These are phyloP conservation scores for Phoronis australis DNA, from an alignment of 2,888 invertebrate species.

Conservation along the genomic window DNA sequence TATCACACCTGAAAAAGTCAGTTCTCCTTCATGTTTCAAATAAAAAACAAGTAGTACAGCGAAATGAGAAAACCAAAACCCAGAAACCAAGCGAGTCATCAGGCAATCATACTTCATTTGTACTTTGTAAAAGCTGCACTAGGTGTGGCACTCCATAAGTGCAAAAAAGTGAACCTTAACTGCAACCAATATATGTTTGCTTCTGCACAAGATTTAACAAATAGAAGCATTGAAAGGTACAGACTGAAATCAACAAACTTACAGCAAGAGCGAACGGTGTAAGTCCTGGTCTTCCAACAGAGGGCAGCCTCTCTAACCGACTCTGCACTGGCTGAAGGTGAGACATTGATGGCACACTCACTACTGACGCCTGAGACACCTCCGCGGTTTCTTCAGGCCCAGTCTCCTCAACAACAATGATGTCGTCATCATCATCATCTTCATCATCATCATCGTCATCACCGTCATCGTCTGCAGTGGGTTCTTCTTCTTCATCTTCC, in stretches of 20 bases:
- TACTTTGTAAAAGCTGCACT: no score
- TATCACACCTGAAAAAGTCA: no score
- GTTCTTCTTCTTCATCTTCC: constrained; percentile 15
- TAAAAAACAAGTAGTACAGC: no score
- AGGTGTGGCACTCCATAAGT: no score
- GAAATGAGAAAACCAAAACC: no score
- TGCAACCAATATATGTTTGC: no score
- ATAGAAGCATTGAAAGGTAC: background rate
- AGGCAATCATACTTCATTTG: background rate
- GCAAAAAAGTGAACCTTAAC: no score
- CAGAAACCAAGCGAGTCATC: no score
- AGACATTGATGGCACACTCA: constrained; percentile 20
- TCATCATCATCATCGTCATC: constrained; percentile 12
- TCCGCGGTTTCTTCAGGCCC: background rate
- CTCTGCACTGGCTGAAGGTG: constrained; percentile 15
- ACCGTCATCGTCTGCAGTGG: constrained; percentile 24
- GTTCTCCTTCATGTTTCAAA: no score
- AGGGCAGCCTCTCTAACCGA: constrained; percentile 25
- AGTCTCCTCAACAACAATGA: constrained; percentile 11
- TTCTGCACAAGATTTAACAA: no score
- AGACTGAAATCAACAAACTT: constrained; percentile 11
- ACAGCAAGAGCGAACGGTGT: constrained; percentile 44
- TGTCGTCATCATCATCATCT: constrained; percentile 15
- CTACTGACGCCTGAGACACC: constrained; percentile 13
- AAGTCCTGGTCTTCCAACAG: constrained; percentile 30